These are phyloP conservation scores for Eulacestoma nigropectus DNA, from an alignment of 2,113 vertebrate genomes.

Conservation along the genomic window DNA sequence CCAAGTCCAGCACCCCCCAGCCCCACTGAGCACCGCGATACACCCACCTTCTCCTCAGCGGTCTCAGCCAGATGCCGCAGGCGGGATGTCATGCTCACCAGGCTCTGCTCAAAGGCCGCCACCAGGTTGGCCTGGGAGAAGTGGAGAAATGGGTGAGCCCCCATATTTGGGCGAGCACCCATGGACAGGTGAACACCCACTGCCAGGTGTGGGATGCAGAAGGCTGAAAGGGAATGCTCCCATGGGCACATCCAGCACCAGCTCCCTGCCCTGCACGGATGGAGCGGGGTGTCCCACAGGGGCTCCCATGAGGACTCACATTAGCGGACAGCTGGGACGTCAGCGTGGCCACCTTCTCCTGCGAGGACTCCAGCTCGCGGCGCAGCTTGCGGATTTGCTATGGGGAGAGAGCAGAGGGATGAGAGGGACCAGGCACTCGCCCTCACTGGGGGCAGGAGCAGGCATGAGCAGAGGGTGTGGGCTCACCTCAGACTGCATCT, in stretches of 20 bases:
- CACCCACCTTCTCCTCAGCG: conserved; percentile 88
- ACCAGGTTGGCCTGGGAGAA: conserved; percentile 87
- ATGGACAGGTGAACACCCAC: accelerated
- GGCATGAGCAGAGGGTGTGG: background rate
- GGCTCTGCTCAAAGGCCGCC: conserved; percentile 93
- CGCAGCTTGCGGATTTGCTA: conserved; percentile 96
- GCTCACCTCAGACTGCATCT: conserved; percentile 93
- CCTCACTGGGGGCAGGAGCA: background rate
- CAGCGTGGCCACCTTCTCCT: conserved; percentile 92
- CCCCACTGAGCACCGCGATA: accelerated
- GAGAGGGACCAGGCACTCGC: background rate
- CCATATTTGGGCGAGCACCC: background rate
- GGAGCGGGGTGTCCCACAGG: accelerated
- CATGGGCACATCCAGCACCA: background rate
- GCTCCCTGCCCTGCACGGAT: accelerated
- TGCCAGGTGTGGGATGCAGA: background rate
- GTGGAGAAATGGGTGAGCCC: background rate
- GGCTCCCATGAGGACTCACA: conserved; percentile 63
- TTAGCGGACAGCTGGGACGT: conserved; percentile 92
- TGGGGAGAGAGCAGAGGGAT: background rate
- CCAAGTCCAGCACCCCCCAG: background rate
- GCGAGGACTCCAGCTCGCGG: conserved; percentile 90
- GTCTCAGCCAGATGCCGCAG: conserved; percentile 86
- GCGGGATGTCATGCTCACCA: conserved; percentile 89
- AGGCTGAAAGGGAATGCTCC: background rate